Conservation (phyloP, 2,888 invertebrate species). For the Agriopis marginaria region DNA sequence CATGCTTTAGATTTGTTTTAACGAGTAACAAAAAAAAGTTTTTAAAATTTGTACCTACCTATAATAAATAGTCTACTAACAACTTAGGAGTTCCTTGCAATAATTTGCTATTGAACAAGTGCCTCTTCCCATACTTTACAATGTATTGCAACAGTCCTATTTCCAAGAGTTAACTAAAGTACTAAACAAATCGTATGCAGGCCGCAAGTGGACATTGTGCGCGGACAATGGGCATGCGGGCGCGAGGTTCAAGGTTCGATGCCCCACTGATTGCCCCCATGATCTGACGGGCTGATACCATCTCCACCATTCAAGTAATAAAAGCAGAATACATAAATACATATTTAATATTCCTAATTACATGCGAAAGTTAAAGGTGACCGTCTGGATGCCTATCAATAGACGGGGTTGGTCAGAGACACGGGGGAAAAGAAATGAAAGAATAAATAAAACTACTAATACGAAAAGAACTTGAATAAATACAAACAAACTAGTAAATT, state of each 20-base stretch:
- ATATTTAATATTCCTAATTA: slow-evolving; percentile 45
- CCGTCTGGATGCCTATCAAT: background rate
- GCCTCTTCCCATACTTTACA: slow-evolving; percentile 39
- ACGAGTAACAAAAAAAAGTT: too few species aligned
- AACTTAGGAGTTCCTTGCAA: background rate
- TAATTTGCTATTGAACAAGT: background rate
- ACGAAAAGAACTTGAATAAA: too few species aligned
- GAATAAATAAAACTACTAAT: too few species aligned
- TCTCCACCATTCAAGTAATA: slow-evolving; percentile 62
- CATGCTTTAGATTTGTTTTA: too few species aligned
- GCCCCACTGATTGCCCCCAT: slow-evolving; percentile 78
- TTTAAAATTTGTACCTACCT: too few species aligned
- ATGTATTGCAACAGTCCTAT: slow-evolving; percentile 44
- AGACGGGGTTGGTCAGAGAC: background rate
- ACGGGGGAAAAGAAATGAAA: background rate
- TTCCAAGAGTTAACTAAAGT: slow-evolving; percentile 37
- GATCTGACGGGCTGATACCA: slow-evolving; percentile 67
- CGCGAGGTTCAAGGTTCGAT: slow-evolving; percentile 66
- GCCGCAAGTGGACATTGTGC: slow-evolving; percentile 68
- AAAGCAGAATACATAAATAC: slow-evolving; percentile 50
- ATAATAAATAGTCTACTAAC: too few species aligned
- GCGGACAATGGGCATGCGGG: slow-evolving; percentile 78
- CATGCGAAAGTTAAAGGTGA: slow-evolving; percentile 37
- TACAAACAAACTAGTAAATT: too few species aligned
- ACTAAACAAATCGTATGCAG: slow-evolving; percentile 51